These are phyloP conservation scores for Lordiphosa clarofinis DNA, from an alignment of 1,140 invertebrate species.

Conservation along the genomic window DNA sequence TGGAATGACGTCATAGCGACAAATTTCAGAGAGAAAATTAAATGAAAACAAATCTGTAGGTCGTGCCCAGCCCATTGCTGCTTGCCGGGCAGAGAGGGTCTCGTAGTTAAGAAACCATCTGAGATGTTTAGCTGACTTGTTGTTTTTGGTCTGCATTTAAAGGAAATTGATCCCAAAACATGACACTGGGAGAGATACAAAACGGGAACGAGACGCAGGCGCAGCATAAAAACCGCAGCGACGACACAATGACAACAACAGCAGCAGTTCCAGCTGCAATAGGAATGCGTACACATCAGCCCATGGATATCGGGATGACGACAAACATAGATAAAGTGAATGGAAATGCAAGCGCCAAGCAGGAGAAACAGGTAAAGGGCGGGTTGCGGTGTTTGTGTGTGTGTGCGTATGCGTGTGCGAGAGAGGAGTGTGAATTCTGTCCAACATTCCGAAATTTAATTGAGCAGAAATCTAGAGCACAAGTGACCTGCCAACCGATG, in stretches of 20 bases:
- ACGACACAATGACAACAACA: slow-evolving; percentile 13
- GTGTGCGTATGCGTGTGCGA: background rate
- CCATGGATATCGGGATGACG: slow-evolving; percentile 21
- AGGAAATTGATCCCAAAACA: slow-evolving; percentile 26
- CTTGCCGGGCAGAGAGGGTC: background rate
- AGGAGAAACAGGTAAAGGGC: slow-evolving; percentile 30
- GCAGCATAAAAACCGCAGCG: slow-evolving; percentile 10
- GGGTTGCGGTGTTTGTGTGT: background rate
- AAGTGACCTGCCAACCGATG: slow-evolving; percentile 9
- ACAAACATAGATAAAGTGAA: slow-evolving; percentile 26
- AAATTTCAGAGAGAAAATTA: too few relatives aligned
- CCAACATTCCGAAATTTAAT: slow-evolving; percentile 5
- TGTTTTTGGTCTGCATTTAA: slow-evolving; percentile 14
- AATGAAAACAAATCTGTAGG: too few relatives aligned
- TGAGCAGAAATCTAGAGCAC: slow-evolving; percentile 10
- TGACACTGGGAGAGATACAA: slow-evolving; percentile 50
- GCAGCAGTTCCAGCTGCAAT: slow-evolving; percentile 1
- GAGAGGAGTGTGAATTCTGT: background rate
- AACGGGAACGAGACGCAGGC: slow-evolving; percentile 19
- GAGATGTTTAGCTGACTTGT: slow-evolving; percentile 2
- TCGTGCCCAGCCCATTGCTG: too few relatives aligned
- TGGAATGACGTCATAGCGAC: slow-evolving; percentile 12
- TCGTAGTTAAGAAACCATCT: background rate
- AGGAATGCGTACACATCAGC: background rate
- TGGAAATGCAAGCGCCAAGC: slow-evolving; percentile 23